Evolutionary conservation across 2,797 vertebrate genomes (phyloP), one percentile per base, ranked within the genome.

Genomic region (Anabacerthia variegaticeps): DNA sequence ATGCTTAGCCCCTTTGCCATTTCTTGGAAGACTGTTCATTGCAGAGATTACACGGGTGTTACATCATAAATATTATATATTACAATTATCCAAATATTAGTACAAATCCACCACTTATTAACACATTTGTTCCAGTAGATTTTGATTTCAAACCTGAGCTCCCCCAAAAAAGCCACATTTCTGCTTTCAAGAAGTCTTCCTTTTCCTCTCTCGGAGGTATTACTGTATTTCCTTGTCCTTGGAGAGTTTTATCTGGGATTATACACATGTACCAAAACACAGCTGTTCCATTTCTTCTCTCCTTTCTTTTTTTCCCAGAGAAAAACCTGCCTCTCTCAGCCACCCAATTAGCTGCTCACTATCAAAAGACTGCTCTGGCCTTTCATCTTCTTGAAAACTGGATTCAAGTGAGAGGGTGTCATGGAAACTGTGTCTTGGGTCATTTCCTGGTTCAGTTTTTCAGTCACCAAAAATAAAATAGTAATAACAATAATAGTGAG

Each of bases 401-500:
- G 92, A 97, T 98, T 96, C 96, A 87, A 98, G 96, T 97, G 98
- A 98, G 97, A 98, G 97, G 98, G 98, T 98, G 98, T 98, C 98
- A 98, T 99, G 98, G 99, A 98, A 98, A 98, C 98, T 98, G 97
- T 98, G 98, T 97, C 97, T 96, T 94, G 86, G 98, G 98, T 98
- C 98, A 98, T 98, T 99, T 99, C 98, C 98, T 98, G 97, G 98
- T 98, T 98, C 97, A 98, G 97, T 94, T 97, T 97, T 97, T 83
- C 73, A 97, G 97, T 76, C 89, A 97, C 94, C 71, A 79, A 96
- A 97, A 95, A 97, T 96, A 96, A 94, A 96, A 83, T 14, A 77
- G 85, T 22, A 93, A 26, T 90, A 93, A 96, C 41, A 91, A 79
- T 52, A 89, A 76, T 88, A 93, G 75, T 43, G 58, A 76, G 28